phyloP scores from a whole-genome alignment of 2,797 vertebrate genomes.

The Brachyrhaphis roseni region DNA sequence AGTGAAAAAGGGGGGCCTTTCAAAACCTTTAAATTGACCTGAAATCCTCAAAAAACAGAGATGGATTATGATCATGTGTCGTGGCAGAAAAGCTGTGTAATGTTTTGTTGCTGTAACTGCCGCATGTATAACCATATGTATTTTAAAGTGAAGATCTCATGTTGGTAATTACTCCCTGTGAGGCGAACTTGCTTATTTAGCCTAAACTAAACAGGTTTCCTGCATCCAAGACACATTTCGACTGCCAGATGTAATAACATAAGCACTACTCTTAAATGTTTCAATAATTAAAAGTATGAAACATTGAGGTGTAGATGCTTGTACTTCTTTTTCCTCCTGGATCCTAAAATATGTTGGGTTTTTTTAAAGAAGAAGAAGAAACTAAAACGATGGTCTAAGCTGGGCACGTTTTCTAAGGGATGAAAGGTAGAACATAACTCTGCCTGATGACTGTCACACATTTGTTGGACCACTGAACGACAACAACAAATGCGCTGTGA shows the following conservation, averaged over 20 bases:
- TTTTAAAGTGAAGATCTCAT: constrained; percentile 29
- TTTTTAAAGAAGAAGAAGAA: not conserved
- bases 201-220: constrained; percentile 25
- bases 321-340: not conserved
- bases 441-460: not conserved
- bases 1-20: not conserved
- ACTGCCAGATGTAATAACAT: constrained; percentile 2
- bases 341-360: not conserved
- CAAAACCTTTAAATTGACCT: not conserved
- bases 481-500: not conserved
- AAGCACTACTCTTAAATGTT: not conserved
- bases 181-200: constrained; percentile 28
- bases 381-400: not conserved
- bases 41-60: no score
- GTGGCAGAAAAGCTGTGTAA: not conserved
- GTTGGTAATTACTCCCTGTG: constrained; percentile 61
- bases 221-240: constrained; percentile 11
- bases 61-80: not conserved
- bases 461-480: constrained; percentile 3
- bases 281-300: not conserved
- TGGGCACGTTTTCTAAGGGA: not conserved
- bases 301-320: not conserved
- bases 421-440: not conserved
- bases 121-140: constrained; percentile 16
- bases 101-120: not conserved